phyloP scores from a whole-genome alignment of 2,113 vertebrate genomes.

The Passerina amoena region DNA sequence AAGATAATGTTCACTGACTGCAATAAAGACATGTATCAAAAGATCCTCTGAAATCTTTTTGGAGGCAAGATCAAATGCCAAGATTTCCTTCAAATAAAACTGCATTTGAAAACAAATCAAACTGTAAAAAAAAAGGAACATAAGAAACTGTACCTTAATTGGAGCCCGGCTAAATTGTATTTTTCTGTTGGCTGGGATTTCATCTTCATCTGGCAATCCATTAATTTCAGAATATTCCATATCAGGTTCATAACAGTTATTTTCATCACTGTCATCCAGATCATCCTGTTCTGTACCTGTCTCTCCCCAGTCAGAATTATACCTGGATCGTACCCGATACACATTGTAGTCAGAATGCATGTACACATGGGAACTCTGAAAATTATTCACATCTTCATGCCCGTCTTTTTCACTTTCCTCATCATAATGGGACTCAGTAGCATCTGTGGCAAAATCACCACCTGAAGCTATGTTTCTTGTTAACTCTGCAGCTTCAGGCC shows the following conservation, averaged over 20 bases:
- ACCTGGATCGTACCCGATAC: conserved; percentile 82
- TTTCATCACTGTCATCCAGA: conserved; percentile 90
- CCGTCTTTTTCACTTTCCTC: conserved; percentile 57
- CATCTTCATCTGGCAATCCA: conserved; percentile 89
- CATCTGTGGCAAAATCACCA: conserved; percentile 28
- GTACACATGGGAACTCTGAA: conserved; percentile 74
- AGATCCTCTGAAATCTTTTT: neutral
- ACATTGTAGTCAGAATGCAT: conserved; percentile 86
- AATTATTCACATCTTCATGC: conserved; percentile 56
- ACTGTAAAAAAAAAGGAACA: neutral
- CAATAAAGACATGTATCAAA: neutral
- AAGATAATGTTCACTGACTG: neutral
- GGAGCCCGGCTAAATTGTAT: conserved; percentile 92
- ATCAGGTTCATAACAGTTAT: conserved; percentile 87
- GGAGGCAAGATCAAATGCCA: neutral
- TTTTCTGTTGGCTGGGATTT: conserved; percentile 88
- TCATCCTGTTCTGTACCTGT: conserved; percentile 91
- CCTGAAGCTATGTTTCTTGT: conserved; percentile 17
- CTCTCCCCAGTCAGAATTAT: conserved; percentile 91
- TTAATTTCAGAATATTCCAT: conserved; percentile 87
- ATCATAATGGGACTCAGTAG: conserved; percentile 46
- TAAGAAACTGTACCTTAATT: conserved; percentile 85
- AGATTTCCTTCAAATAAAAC: neutral
- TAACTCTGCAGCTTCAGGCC: conserved; percentile 28
- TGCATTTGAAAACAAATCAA: neutral